These are phyloP conservation scores for Cirrhinus mrigala DNA, from an alignment of 2,797 vertebrate species.

Conservation along the genomic window DNA sequence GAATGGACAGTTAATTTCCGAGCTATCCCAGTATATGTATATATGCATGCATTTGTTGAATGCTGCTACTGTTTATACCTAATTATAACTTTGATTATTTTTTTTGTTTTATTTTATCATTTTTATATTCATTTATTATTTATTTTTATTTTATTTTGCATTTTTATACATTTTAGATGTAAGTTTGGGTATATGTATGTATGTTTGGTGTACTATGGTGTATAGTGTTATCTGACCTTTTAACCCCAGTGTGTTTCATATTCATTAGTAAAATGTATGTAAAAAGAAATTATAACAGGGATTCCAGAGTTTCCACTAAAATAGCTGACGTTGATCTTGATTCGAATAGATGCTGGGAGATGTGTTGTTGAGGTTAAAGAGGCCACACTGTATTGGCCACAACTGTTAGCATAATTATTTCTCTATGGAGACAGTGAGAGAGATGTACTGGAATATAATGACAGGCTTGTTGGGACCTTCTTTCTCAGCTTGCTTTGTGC, in stretches of 20 bases:
- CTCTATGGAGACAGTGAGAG: conserved; percentile 4
- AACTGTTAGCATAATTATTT: conserved; percentile 28
- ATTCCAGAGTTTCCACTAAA: not conserved
- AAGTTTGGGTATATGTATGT: not conserved
- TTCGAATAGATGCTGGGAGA: not conserved
- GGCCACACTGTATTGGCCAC: conserved; percentile 9
- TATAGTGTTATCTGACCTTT: not conserved
- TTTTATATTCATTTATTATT: too few species aligned
- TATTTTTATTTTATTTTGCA: too few species aligned
- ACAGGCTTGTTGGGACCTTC: conserved; percentile 25
- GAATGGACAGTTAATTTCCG: not conserved
- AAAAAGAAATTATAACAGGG: not conserved
- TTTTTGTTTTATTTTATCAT: not conserved
- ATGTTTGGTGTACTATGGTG: not conserved
- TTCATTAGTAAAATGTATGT: not conserved
- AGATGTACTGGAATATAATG: conserved; percentile 36
- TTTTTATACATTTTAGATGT: not conserved
- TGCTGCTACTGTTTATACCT: not conserved
- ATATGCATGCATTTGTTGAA: not conserved
- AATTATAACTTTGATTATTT: not conserved
- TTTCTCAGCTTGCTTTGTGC: conserved; percentile 42
- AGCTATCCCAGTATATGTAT: not conserved
- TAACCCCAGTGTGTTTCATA: not conserved
- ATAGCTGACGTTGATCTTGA: not conserved
- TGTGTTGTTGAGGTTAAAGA: conserved; percentile 27